Percentiles rank a stretch among this genome's conserved stretches.
These are phyloP conservation scores for Andrena hattorfiana DNA, from an alignment of 2,888 invertebrate species.

Conservation along the genomic window DNA sequence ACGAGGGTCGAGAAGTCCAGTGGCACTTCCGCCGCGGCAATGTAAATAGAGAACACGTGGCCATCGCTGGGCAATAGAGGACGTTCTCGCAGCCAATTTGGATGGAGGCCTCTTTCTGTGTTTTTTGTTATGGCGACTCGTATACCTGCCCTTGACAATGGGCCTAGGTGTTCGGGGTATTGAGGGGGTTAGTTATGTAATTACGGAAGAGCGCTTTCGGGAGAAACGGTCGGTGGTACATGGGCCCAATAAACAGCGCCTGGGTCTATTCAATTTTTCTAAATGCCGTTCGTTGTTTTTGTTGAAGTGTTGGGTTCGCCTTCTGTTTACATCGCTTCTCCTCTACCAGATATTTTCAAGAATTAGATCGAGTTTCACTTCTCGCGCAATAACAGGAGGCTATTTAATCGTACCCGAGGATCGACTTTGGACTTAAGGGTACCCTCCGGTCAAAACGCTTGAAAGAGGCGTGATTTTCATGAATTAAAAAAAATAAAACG, in stretches of 20 bases:
- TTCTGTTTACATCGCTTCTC: no score
- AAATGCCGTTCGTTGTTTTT: background rate
- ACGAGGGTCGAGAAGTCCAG: conserved; percentile 10
- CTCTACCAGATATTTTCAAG: no score
- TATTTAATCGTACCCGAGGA: no score
- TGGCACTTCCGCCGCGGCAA: conserved; percentile 9
- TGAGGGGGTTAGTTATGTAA: background rate
- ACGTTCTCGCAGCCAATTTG: background rate
- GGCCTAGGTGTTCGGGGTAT: background rate
- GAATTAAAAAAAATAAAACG: no score
- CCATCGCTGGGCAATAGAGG: background rate
- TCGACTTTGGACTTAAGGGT: no score
- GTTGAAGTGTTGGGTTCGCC: no score
- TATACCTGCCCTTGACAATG: conserved; percentile 1
- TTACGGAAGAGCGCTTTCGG: background rate
- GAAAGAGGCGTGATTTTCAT: no score
- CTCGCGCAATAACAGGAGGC: no score
- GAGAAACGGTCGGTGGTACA: background rate
- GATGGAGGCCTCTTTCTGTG: background rate
- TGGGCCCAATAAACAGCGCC: background rate
- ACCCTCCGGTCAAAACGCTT: no score
- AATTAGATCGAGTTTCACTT: no score
- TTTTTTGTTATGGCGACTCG: background rate
- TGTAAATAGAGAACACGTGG: conserved; percentile 13
- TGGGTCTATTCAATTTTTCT: background rate